These are phyloP conservation scores for Peromyscus maniculatus DNA, from an alignment of 2,113 vertebrate species.

Conservation along the genomic window DNA sequence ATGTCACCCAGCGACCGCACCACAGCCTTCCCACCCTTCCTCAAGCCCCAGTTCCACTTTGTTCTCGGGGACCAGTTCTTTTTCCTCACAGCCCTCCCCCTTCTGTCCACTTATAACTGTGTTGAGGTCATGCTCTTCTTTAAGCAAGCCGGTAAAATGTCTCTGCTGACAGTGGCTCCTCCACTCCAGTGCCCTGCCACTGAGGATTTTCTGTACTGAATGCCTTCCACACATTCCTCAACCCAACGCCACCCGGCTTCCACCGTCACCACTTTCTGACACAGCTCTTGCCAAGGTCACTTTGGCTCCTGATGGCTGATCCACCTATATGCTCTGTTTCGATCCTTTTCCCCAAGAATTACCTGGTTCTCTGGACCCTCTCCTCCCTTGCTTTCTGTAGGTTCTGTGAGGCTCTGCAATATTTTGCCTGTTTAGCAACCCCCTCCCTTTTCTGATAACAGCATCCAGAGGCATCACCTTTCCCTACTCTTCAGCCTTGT, in stretches of 20 bases:
- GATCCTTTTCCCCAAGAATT: background rate
- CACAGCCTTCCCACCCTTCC: background rate
- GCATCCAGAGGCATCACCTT: background rate
- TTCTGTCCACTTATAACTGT: background rate
- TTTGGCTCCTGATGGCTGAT: conserved; percentile 28
- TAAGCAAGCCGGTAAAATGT: background rate
- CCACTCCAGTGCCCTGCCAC: background rate
- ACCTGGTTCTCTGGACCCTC: background rate
- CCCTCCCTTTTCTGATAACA: background rate
- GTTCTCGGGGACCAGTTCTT: background rate
- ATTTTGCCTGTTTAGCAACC: background rate
- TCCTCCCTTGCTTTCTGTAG: background rate
- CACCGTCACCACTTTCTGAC: conserved; percentile 38
- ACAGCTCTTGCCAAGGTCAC: conserved; percentile 51
- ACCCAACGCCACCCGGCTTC: conserved; percentile 38
- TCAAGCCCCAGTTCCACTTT: background rate
- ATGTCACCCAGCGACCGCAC: background rate
- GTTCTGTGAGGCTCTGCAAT: background rate
- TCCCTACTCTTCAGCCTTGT: background rate
- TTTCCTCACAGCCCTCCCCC: background rate
- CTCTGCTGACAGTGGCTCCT: background rate
- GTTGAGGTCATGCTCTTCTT: background rate
- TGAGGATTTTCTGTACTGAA: conserved; percentile 57
- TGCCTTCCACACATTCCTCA: conserved; percentile 34
- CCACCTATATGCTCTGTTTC: background rate